Evolutionary conservation across 1,140 invertebrate genomes (phyloP), one percentile per base, ranked within the genome.

Genomic region (Eulimnadia texana): DNA sequence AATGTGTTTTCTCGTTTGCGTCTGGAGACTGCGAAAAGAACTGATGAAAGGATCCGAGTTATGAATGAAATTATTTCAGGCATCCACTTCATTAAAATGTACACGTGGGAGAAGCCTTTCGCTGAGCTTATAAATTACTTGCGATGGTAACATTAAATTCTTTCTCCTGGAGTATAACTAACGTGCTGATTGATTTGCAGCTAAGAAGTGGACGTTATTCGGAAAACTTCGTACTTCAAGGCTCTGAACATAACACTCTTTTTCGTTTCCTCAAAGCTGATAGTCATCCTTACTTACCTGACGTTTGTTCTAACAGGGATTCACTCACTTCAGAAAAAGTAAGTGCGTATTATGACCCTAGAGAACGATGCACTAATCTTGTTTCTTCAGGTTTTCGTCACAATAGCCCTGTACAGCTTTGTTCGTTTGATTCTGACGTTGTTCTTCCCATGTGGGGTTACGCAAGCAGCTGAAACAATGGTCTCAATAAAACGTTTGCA

Each of bases 31-130:
- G 84, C 85, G 0, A 72, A 78, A 23, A 72, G 81, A 16, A 92
- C 88, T 0, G 91, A 93, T 73, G 79, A 88, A 66, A 72, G 90
- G n/a, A 84, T 93, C 0, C 76, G 85, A 52, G 68, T 90, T 6
- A 90, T 90, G 77, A 89, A 87, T 68, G 89, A 93, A 69, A 84
- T 92, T 16, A 82, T 93, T 19, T 78, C 78, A 49, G 84, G 83
- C 16, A 85, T 86, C 23, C 83, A 84, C 64, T 82, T 64, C 3
- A 65, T 65, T 16, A 65, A 65, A 28, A 66, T 65, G 65, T 72
- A 71, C 42, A 66, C 70, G 0, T 72, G 71, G 71, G 71, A 72
- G 50, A 67, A 70, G 22, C 69, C 70, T 2, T 72, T 72, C 42
- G 66, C 69, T 24, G 60, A 56, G 6, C 52, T 72, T 1, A 64